Conservation (phyloP, 2,888 invertebrate species). For the Drosophila ustulata region DNA sequence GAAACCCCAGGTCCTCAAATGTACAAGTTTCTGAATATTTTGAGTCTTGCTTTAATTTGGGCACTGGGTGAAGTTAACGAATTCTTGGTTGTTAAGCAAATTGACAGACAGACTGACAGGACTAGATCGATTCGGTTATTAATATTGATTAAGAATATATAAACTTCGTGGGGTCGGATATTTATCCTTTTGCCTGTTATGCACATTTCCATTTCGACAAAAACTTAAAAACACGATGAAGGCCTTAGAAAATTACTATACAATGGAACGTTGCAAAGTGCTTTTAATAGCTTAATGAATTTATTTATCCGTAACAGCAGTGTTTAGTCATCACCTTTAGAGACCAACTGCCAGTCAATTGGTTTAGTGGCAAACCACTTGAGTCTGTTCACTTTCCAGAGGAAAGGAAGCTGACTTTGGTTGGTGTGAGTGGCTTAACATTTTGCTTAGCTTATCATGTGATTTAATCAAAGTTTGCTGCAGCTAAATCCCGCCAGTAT, state of each 20-base stretch:
- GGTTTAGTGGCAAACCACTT: conserved; percentile 64
- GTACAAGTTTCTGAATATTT: no score
- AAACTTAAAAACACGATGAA: conserved; percentile 36
- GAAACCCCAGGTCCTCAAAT: no score
- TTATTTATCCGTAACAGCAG: conserved; percentile 58
- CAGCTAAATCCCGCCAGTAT: conserved; percentile 67
- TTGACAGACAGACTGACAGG: no score
- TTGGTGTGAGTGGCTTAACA: conserved; percentile 39
- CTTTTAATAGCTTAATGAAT: conserved; percentile 76
- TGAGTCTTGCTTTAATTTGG: no score
- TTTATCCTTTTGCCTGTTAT: no score
- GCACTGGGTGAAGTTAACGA: no score
- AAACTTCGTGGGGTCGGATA: no score
- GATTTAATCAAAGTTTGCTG: conserved; percentile 78
- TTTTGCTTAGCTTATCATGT: conserved; percentile 60
- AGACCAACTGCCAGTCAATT: conserved; percentile 26
- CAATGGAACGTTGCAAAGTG: conserved; percentile 26
- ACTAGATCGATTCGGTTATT: no score
- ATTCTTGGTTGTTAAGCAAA: no score
- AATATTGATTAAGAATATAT: no score
- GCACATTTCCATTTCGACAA: no score
- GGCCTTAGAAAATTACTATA: conserved; percentile 6
- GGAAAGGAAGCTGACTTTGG: neutral
- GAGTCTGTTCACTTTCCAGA: conserved; percentile 34
- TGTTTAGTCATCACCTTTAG: neutral